Evolutionary conservation across 35 echinoderm and acorn worm genomes (phyloP).

Genomic region (Apostichopus japonicus): DNA sequence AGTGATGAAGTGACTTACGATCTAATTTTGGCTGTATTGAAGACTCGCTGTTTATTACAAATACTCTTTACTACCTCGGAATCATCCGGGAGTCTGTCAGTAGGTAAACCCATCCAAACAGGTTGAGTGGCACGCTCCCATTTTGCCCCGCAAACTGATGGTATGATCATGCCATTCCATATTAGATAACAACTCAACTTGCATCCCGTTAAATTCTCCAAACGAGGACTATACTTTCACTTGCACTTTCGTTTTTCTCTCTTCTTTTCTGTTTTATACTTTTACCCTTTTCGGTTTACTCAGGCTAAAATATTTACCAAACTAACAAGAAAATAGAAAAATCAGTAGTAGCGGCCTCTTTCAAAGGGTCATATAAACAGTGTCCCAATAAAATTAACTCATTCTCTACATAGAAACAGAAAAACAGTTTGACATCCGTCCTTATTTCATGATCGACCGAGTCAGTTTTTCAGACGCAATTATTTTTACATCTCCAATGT

Average conservation of each 20-base stretch:
- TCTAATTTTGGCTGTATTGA: no score
- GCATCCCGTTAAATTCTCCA: background rate
- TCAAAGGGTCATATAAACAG: conserved; percentile 34
- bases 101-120: no score
- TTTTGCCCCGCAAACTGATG: no score
- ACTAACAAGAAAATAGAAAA: background rate
- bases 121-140: no score
- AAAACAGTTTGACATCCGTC: conserved; percentile 5
- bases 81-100: no score
- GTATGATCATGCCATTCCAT: no score
- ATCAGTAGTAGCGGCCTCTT: conserved; percentile 27
- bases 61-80: no score
- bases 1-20: no score
- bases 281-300: background rate
- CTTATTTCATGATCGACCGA: background rate
- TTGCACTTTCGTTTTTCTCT: background rate
- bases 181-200: no score
- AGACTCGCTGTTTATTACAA: no score
- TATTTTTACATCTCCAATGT: conserved; percentile 33
- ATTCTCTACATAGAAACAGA: background rate
- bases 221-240: background rate
- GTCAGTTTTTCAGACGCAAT: conserved; percentile 21
- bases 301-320: background rate
- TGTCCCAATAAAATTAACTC: background rate
- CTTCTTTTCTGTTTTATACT: background rate